Percentiles rank a stretch among this genome's conserved stretches.
Evolutionary conservation across 2,797 vertebrate species (phyloP).

Genomic region (Meda fulgida): DNA sequence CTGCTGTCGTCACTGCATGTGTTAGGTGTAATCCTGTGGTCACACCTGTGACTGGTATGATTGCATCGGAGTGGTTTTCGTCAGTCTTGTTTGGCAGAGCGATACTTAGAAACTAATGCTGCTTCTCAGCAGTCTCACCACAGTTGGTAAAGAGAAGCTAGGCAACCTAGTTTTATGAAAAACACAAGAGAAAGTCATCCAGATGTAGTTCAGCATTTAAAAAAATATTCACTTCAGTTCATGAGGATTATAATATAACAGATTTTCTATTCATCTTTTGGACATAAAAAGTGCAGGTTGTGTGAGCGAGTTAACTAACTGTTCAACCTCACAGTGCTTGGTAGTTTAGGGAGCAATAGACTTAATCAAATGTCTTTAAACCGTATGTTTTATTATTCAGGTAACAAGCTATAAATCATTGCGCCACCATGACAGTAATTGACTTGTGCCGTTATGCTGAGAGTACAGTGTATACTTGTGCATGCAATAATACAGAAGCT

Average conservation of each 20-base stretch:
- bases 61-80: not conserved
- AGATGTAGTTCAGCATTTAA: not conserved
- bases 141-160: constrained; percentile 20
- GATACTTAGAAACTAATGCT: not conserved
- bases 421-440: not conserved
- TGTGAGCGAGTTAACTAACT: not conserved
- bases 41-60: constrained; percentile 1
- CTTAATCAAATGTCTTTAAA: not conserved
- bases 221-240: not conserved
- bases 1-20: not conserved
- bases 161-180: not conserved
- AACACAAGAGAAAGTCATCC: not conserved
- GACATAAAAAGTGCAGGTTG: not conserved
- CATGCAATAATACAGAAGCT: not conserved
- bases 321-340: not conserved
- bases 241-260: not conserved
- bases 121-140: not conserved
- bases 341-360: not conserved
- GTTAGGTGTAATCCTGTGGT: not conserved
- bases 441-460: not conserved
- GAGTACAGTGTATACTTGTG: not conserved
- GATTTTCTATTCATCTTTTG: not conserved
- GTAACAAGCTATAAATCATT: not conserved
- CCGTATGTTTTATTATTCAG: no score
- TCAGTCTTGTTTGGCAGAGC: not conserved